Evolutionary conservation across 2,888 invertebrate species (phyloP), one percentile per base, ranked within the genome.

Genomic region (Thecophora atra): DNA sequence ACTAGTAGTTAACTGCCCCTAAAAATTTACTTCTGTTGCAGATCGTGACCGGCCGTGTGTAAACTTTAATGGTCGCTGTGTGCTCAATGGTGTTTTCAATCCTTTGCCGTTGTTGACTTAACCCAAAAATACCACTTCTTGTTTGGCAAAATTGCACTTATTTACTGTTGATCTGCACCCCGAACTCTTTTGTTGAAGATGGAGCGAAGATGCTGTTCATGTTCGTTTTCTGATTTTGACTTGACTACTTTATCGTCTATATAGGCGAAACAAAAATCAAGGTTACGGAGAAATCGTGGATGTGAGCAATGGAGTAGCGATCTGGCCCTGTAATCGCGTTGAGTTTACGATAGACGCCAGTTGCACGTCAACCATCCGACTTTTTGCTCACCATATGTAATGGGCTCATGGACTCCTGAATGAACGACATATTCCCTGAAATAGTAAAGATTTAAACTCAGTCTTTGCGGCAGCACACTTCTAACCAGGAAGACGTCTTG

Each of bases 211-310:
- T 52, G 47, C 17, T 68, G 13, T 42, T 26, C 21, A 60, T 79
- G 78, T 30, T 78, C 60, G 13, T 76, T 63, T 42, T 70, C 66
- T 19, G 74, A 58, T 6, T 62, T 13, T 5, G 79, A 77, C 26
- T 78, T 77, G 3, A 80, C 72, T 6, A 80, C 70, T 24, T 81
- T 78, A 65, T 82, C 83, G 62, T 83, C 81, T 6, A 82, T 63
- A 62, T 80, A 83, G 7, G 52, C 47, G 42, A 74, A 79, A 3
- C 70, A 72, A 69, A 83, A 78, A 37, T 79, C 79, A 1, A 80
- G 37, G 8, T 42, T 26, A 26, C 42, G 17, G 70, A 28, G 37
- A 37, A 64, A 28, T 71, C 71, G n/a, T 54, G 56, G 24, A 58
- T n/a, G 26, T 37, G 71, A 1, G 66, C 47, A 47, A 66, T 71